Base-by-base conservation (phyloP, 2,888 invertebrate genomes). In the Drosophila ustulata region DNA sequence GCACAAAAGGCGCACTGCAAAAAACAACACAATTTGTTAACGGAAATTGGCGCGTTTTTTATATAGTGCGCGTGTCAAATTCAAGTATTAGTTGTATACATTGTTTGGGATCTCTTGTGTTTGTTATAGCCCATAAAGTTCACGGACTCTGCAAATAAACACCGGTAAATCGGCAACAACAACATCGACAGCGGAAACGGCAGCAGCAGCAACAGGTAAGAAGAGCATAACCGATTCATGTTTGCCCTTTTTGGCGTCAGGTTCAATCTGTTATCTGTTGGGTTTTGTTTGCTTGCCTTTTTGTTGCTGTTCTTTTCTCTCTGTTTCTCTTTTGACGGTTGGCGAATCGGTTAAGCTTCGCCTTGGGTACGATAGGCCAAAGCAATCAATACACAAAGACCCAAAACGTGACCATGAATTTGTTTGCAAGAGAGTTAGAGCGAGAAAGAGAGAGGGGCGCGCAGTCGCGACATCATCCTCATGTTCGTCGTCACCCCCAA, bases 381-480 rank as follows among this genome's bases (percentile, higher is more conserved):
- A 58, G 32, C n/a, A 71, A 65, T 64, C 66, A 52, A 71, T 71
- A 62, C 23, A 41, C 43, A 53, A 66, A 34, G 34, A 34, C 41
- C 37, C 9, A 45, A 59, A 74, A 71, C 73, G 75, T 75, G 73
- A 75, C 65, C 61, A 34, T 73, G 79, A 75, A 69, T 67, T 61
- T 37, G 37, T 11, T 49, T 58, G 9, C 26, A 4, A 9, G 4
- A 23, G 49, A 30, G 25, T n/a, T 4, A 23, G 32, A 18, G 11
- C 11, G 28, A 25, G 25, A 28, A 13, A 32, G n/a, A 26, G 23
- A 62, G 55, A 55, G 56, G 62, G 62, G 30, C 32, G 79, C 79
- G 80, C 82, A 82, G 72, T 68, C 72, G 80, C 80, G 69, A 51
- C 78, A 53, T 70, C 78, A 53, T 70, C 61, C 47, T 53, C 66